Conservation (phyloP, 2,888 invertebrate species). For the Drosophila prostipennis region DNA sequence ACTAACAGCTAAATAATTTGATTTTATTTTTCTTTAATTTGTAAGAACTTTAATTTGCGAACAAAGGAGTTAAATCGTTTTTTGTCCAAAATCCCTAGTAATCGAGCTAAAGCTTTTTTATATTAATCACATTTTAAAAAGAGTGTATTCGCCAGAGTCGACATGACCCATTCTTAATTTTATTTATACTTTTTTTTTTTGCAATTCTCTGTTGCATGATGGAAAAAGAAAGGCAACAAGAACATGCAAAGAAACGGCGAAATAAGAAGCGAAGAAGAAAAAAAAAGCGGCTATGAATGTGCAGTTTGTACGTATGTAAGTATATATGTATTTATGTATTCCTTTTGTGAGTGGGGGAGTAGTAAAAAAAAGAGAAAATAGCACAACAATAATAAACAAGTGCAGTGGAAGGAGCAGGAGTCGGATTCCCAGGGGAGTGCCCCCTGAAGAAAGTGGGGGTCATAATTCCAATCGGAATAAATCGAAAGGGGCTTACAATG, state of each 20-base stretch:
- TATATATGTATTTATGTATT: constrained; percentile 24
- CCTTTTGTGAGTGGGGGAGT: constrained; percentile 27
- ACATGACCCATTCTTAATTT: constrained; percentile 10
- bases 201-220: constrained; percentile 50
- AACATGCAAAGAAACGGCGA: constrained; percentile 40
- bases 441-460: background rate
- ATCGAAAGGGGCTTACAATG: background rate
- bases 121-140: background rate
- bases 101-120: too few species aligned
- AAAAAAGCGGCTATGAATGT: constrained; percentile 67
- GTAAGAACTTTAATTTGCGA: too few species aligned
- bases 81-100: too few species aligned
- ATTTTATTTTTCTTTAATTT: too few species aligned
- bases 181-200: constrained; percentile 36
- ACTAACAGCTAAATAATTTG: too few species aligned
- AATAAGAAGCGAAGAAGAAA: constrained; percentile 40
- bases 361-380: constrained; percentile 22
- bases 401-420: constrained; percentile 32
- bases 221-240: constrained; percentile 48
- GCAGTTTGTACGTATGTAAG: constrained; percentile 44
- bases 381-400: constrained; percentile 42
- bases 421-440: constrained; percentile 1
- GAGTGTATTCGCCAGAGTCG: constrained; percentile 1
- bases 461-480: constrained; percentile 3
- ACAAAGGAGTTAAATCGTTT: too few species aligned